Conservation (phyloP, 2,797 vertebrate genomes). For the Pelobates cultripes region DNA sequence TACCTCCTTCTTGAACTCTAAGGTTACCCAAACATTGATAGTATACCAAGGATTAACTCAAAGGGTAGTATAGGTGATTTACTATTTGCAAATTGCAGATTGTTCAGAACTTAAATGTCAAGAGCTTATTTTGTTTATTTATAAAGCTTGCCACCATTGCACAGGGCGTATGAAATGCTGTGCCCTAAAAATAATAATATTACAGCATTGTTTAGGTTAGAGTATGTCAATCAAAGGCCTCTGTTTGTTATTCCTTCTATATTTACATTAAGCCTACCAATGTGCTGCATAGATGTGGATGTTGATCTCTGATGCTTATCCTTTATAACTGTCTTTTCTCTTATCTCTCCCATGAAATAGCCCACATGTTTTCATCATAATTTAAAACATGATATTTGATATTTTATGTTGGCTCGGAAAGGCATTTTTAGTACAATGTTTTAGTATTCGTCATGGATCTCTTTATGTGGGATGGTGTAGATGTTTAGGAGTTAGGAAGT, state of each 20-base stretch:
- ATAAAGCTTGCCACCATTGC: background rate
- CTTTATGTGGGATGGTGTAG: constrained; percentile 4
- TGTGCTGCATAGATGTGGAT: background rate
- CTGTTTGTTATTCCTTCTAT: background rate
- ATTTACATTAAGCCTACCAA: background rate
- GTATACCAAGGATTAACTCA: no score
- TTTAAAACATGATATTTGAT: constrained; percentile 15
- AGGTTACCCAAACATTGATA: no score
- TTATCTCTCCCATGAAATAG: background rate
- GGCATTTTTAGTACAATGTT: background rate
- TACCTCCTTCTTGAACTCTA: no score
- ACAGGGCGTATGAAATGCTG: background rate
- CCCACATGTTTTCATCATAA: constrained; percentile 37
- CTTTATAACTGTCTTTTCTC: background rate
- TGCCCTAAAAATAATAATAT: background rate
- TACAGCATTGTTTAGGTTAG: background rate
- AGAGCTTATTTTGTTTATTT: background rate
- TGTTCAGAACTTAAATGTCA: no score
- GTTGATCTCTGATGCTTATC: constrained; percentile 4
- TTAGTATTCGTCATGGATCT: background rate
- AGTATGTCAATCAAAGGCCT: background rate
- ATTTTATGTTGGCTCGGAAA: constrained; percentile 3
- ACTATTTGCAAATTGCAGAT: no score
- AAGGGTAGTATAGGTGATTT: background rate
- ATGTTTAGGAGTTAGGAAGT: constrained; percentile 8